Percentiles rank a stretch among this genome's conserved stretches.
phyloP scores from a whole-genome alignment of 2,888 invertebrate genomes.

The Napeogenes sylphis region DNA sequence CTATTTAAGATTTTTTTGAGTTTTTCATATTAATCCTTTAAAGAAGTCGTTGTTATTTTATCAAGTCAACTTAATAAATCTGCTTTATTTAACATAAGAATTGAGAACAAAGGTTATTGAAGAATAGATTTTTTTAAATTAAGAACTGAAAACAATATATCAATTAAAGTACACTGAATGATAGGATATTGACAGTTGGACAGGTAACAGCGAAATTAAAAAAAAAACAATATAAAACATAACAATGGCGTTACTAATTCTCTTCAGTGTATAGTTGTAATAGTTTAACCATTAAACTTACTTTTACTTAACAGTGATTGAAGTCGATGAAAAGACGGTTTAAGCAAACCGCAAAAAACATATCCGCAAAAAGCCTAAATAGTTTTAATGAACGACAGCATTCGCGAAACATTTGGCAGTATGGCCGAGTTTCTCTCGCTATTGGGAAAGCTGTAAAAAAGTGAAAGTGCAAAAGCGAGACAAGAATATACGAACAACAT shows the following conservation, averaged over 20 bases:
- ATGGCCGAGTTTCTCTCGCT: conserved; percentile 57
- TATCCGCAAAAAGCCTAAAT: conserved; percentile 4
- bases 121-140: too few species aligned
- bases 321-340: neutral
- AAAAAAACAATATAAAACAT: neutral
- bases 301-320: neutral
- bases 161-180: too few species aligned
- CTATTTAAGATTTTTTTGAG: too few species aligned
- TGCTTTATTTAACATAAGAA: too few species aligned
- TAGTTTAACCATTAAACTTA: neutral
- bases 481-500: conserved; percentile 31
- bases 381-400: conserved; percentile 30
- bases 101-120: too few species aligned
- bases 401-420: conserved; percentile 64
- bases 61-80: too few species aligned
- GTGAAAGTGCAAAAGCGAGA: conserved; percentile 65
- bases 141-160: too few species aligned
- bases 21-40: too few species aligned
- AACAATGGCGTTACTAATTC: neutral
- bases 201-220: too few species aligned
- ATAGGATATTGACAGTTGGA: too few species aligned
- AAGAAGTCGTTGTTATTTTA: too few species aligned
- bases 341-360: conserved; percentile 3
- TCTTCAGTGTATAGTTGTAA: neutral
- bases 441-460: conserved; percentile 72